A percentile compares a stretch with the other conserved stretches of the same genome.
phyloP scores from a whole-genome alignment of 2,113 vertebrate genomes.

The Tretioscincus oriximinensis region DNA sequence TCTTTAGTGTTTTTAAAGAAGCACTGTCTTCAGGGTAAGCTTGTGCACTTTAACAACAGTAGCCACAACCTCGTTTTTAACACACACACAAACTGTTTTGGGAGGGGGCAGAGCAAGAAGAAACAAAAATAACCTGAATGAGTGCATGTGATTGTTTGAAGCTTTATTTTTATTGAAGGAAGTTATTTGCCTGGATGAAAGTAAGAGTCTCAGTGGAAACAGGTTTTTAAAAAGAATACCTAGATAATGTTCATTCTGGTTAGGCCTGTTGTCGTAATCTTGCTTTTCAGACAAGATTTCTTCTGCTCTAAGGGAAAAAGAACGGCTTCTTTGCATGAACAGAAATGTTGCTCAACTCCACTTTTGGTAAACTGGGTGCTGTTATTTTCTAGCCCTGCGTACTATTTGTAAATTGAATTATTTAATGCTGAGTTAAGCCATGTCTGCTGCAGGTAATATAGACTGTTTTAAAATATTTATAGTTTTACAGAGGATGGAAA shows the following conservation, averaged over 20 bases:
- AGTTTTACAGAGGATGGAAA: neutral
- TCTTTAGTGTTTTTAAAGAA: neutral
- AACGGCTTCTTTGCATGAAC: neutral
- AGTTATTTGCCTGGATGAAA: neutral
- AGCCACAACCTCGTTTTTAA: neutral
- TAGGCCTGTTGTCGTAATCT: neutral
- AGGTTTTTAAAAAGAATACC: neutral
- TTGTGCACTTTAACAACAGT: constrained; percentile 12
- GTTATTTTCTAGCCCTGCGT: neutral
- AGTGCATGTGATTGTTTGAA: neutral
- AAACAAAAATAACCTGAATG: neutral
- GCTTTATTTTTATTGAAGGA: constrained; percentile 8
- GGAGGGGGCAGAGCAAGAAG: neutral
- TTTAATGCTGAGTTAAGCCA: neutral
- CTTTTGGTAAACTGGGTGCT: neutral
- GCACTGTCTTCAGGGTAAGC: constrained; percentile 7
- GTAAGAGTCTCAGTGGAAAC: neutral
- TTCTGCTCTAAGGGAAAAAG: neutral
- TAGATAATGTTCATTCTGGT: neutral
- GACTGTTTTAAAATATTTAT: neutral
- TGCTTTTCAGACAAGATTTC: neutral
- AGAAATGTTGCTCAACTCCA: neutral
- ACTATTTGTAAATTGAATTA: neutral
- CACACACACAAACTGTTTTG: no score
- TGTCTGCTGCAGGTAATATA: neutral